These are phyloP conservation scores for Tympanuchus pallidicinctus DNA, from an alignment of 2,113 vertebrate genomes.

Conservation along the genomic window DNA sequence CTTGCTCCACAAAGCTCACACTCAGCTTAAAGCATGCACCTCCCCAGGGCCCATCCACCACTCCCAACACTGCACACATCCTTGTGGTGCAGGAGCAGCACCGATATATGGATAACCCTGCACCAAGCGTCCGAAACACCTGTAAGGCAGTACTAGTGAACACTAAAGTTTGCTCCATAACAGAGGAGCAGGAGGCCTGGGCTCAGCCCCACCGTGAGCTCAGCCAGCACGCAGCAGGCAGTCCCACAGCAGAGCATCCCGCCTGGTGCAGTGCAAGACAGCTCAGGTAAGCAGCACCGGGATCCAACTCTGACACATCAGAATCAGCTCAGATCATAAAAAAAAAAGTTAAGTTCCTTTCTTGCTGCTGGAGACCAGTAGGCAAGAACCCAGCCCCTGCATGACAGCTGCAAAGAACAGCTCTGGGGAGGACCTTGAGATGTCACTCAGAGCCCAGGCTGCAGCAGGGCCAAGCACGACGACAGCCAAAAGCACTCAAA, in stretches of 20 bases:
- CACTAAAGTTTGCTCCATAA: fast-evolving
- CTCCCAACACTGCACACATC: not conserved
- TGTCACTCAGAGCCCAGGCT: constrained; percentile 2
- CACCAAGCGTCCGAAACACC: fast-evolving
- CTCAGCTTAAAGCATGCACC: not conserved
- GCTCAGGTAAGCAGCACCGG: not conserved
- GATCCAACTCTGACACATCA: not conserved
- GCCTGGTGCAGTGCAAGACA: fast-evolving
- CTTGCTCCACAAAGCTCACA: not conserved
- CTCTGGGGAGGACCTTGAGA: constrained; percentile 50
- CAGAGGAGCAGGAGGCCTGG: not conserved
- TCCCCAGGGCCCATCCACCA: not conserved
- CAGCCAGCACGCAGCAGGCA: not conserved
- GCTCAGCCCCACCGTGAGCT: not conserved
- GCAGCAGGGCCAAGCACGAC: not conserved
- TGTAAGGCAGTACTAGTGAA: not conserved
- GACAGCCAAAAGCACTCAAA: constrained; percentile 37
- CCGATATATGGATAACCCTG: not conserved
- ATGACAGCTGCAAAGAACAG: constrained; percentile 25
- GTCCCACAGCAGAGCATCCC: not conserved
- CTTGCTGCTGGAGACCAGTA: not conserved
- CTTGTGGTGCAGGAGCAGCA: not conserved
- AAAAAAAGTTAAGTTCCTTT: not conserved
- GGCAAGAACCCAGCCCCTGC: not conserved
- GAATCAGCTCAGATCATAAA: not conserved